Evolutionary conservation across 2,888 invertebrate genomes (phyloP).

Genomic region (Charanyca ferruginea): DNA sequence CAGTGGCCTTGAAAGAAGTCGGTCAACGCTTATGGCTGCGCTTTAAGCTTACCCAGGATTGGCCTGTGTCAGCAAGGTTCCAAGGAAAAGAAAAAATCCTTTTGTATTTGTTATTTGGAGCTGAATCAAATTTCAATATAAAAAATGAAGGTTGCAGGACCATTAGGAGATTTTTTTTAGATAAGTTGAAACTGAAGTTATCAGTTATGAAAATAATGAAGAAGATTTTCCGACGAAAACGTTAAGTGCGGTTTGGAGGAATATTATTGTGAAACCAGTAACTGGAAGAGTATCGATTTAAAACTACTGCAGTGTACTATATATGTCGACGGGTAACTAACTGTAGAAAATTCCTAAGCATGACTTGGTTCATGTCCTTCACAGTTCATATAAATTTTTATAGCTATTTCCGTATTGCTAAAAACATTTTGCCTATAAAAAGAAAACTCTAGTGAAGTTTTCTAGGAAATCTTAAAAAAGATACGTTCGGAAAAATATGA

Average conservation of each 20-base stretch:
- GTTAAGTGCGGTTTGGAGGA: not conserved
- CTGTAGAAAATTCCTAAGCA: not conserved
- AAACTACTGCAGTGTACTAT: conserved; percentile 40
- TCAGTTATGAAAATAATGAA: not conserved
- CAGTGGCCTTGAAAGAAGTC: conserved; percentile 69
- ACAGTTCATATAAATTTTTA: not conserved
- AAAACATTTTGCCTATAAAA: conserved; percentile 16
- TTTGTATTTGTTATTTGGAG: not conserved
- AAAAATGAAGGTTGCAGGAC: conserved; percentile 11
- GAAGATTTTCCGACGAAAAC: not conserved
- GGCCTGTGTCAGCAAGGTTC: conserved; percentile 33
- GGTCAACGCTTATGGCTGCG: conserved; percentile 61
- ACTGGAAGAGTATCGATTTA: conserved; percentile 23
- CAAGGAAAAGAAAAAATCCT: not conserved
- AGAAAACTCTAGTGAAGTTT: conserved; percentile 9
- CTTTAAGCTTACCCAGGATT: conserved; percentile 49
- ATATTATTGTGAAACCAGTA: not conserved
- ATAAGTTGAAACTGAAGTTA: no score
- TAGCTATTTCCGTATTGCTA: conserved; percentile 2
- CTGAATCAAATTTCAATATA: not conserved
- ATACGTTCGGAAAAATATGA: conserved; percentile 1
- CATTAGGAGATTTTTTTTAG: no score
- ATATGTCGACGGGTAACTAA: not conserved
- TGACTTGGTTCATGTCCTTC: no score
- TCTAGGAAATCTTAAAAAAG: conserved; percentile 2